Evolutionary conservation across 2,888 invertebrate genomes (phyloP), one percentile per base, ranked within the genome.

Genomic region (Tenthredo mesomela): DNA sequence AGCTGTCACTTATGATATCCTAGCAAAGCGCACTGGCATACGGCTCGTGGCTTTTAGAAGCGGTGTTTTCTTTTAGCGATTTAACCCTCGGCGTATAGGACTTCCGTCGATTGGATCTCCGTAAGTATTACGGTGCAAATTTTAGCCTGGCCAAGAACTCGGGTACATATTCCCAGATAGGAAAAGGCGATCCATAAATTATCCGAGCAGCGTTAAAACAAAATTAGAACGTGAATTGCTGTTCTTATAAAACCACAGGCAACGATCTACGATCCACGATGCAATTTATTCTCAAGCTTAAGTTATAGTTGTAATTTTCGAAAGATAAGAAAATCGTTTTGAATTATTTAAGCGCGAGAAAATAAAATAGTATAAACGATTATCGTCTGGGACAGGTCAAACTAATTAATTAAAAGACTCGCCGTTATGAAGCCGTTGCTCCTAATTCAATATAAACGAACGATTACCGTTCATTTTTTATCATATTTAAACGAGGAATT

Each of bases 121-220:
- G 40, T 80, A 61, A 80, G 58, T 61, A 80, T 80, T 80, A 61
- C 78, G 78, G 58, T 80, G 78, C 78, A 80, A 80, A 80, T 80
- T 80, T 80, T 61, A 77, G 77, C 47, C 77, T 50, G 71, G n/a
- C 71, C 40, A 71, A 33, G 18, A 50, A 73, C 21, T 15, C 6
- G 47, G 18, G n/a, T 61, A 80, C 77, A 25, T 61, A 61, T 61
- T 58, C 61, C 29, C 61, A 82, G 82, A 82, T 82, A 70, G 67
- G 82, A 82, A 70, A 82, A 70, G 25, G 82, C 50, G 82, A 82
- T 82, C 67, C 82, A 82, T 82, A 67, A 82, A 82, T 82, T 82
- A 67, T 47, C n/a, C 67, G 47, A 70, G 82, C 82, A 82, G 40
- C 82, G 67, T 47, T 82, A 21, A 67, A 82, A 82, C 33, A 33